Evolutionary conservation across 2,797 vertebrate genomes (phyloP).

Genomic region (Zalophus californianus): DNA sequence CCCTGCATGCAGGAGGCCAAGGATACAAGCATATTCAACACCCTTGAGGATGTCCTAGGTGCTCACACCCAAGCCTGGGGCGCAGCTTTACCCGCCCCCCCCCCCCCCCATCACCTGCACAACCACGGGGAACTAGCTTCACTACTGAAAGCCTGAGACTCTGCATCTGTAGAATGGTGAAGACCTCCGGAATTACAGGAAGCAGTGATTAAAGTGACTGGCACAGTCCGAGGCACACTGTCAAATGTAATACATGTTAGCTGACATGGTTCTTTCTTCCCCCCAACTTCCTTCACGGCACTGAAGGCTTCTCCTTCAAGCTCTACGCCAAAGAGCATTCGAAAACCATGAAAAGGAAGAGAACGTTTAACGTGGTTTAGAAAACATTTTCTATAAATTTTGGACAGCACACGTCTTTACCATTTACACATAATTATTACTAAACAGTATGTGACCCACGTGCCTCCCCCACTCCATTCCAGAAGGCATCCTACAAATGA

Average conservation of each 20-base stretch:
- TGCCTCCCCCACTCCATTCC: neutral
- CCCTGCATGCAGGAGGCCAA: fast-evolving
- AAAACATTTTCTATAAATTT: neutral
- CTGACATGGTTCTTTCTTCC: neutral
- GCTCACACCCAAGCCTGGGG: neutral
- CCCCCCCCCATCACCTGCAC: neutral
- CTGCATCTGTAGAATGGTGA: neutral
- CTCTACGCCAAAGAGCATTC: neutral
- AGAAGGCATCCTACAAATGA: neutral
- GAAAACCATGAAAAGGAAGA: neutral
- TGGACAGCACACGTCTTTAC: neutral
- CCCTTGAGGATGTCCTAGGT: fast-evolving
- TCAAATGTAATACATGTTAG: neutral
- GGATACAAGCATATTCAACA: fast-evolving
- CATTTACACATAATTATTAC: neutral
- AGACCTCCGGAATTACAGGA: neutral
- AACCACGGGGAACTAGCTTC: neutral
- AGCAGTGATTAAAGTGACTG: neutral
- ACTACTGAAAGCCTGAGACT: neutral
- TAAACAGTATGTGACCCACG: neutral
- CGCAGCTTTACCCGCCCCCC: too few relatives aligned
- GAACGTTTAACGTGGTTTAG: neutral
- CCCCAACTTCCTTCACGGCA: neutral
- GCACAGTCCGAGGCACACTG: neutral
- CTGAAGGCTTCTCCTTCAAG: neutral